Evolutionary conservation across 2,113 vertebrate genomes (phyloP).

Genomic region (Catharus bicknelli): DNA sequence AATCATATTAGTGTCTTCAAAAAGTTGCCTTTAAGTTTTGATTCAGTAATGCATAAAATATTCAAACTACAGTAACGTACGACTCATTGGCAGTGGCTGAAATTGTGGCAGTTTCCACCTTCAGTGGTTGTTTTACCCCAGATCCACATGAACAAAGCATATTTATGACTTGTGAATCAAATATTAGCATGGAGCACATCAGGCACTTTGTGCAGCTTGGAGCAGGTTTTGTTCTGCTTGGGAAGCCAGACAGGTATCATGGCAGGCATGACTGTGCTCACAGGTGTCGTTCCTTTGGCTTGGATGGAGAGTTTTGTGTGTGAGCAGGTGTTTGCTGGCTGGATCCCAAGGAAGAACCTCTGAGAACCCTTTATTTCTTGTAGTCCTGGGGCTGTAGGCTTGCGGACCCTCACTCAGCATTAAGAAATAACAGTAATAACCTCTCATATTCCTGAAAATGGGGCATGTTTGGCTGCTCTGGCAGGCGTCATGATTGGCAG

Average conservation of each 20-base stretch:
- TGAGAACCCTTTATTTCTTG: neutral
- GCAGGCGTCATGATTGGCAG: neutral
- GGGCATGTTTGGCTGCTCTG: neutral
- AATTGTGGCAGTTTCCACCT: slow-evolving; percentile 12
- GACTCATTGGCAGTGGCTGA: neutral
- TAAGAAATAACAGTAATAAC: neutral
- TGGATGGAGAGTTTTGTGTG: neutral
- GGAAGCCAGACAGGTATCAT: neutral
- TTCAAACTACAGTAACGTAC: neutral
- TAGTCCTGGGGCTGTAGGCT: neutral
- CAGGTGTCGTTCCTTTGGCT: neutral
- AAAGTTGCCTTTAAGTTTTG: neutral
- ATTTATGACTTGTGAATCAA: slow-evolving; percentile 17
- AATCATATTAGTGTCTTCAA: neutral
- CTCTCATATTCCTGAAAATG: neutral
- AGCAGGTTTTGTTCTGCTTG: neutral
- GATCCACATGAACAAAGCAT: neutral
- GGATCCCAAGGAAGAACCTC: neutral
- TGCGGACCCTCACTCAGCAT: neutral
- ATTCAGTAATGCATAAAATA: neutral
- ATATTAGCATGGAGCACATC: neutral
- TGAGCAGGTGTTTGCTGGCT: slow-evolving; percentile 12
- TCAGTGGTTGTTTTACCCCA: neutral
- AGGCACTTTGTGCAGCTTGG: neutral
- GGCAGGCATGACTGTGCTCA: neutral